Conservation (phyloP, 2,888 invertebrate species). For the Torymus auratus region DNA sequence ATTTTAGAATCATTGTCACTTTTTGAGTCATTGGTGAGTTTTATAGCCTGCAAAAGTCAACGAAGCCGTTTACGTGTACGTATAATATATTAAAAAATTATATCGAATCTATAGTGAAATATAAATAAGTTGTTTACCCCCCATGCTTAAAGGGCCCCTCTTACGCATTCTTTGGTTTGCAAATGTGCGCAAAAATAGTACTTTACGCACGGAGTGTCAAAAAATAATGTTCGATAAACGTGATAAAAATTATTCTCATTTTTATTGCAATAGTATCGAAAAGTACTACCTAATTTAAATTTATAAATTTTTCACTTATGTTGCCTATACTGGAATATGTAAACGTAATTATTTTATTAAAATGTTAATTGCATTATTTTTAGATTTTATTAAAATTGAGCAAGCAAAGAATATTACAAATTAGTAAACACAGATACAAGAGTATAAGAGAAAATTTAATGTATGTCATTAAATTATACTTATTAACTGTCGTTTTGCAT, state of each 20-base stretch:
- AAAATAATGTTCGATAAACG: not conserved
- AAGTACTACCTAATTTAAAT: not conserved
- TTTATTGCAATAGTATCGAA: too few species aligned
- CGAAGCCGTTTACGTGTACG: not conserved
- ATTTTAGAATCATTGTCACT: not conserved
- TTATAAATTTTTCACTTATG: not conserved
- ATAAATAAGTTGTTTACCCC: too few species aligned
- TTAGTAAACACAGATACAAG: not conserved
- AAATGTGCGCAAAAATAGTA: too few species aligned
- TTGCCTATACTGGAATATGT: not conserved
- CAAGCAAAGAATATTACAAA: not conserved
- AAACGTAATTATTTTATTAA: too few species aligned
- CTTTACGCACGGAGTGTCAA: not conserved
- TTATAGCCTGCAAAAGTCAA: conserved; percentile 2
- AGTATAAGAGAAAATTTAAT: not conserved
- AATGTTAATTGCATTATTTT: too few species aligned
- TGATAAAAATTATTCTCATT: too few species aligned
- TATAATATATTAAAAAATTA: not conserved
- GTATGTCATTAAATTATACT: not conserved
- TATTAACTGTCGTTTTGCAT: not conserved
- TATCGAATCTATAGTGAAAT: too few species aligned
- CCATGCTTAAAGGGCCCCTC: too few species aligned
- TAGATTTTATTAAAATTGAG: too few species aligned
- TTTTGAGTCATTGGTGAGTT: not conserved
- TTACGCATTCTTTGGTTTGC: too few species aligned